A percentile compares a stretch with the other conserved stretches of the same genome.
These are phyloP conservation scores for Sepioteuthis lessoniana DNA, from an alignment of 2,888 invertebrate genomes.

Conservation along the genomic window DNA sequence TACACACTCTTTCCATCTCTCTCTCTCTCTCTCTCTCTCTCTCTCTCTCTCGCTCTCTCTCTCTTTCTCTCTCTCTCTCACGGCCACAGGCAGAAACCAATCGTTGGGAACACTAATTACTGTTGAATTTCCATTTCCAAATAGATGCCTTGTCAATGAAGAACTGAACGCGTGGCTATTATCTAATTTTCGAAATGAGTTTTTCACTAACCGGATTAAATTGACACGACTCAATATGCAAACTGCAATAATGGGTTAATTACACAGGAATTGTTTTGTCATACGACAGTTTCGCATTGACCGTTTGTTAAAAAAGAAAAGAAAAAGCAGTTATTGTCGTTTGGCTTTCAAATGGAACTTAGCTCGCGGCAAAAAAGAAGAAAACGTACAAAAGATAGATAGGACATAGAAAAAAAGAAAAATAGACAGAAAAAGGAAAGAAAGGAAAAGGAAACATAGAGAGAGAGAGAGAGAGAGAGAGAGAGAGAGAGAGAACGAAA, in stretches of 20 bases:
- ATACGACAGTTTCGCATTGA: not conserved
- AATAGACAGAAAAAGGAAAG: too few species aligned
- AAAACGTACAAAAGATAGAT: too few species aligned
- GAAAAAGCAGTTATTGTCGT: too few species aligned
- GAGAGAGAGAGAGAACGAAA: too few species aligned
- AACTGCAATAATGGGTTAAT: not conserved
- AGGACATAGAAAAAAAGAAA: too few species aligned
- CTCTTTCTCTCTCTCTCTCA: not conserved
- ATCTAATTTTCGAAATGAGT: not conserved
- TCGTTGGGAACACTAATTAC: not conserved
- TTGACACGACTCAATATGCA: not conserved
- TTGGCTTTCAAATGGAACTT: too few species aligned
- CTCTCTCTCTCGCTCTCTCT: not conserved
- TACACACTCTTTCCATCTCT: too few species aligned
- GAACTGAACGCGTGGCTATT: not conserved
- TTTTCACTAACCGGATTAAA: not conserved
- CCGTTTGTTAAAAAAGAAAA: not conserved
- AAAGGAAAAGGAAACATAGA: too few species aligned
- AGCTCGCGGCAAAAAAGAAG: too few species aligned
- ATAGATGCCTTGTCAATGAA: conserved; percentile 20
- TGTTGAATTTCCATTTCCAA: not conserved
- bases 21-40: not conserved
- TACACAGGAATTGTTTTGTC: not conserved
- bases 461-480: too few species aligned
- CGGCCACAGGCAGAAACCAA: not conserved